Evolutionary conservation across 2,797 vertebrate genomes (phyloP), one percentile per base, ranked within the genome.

Genomic region (Fundulus diaphanus): DNA sequence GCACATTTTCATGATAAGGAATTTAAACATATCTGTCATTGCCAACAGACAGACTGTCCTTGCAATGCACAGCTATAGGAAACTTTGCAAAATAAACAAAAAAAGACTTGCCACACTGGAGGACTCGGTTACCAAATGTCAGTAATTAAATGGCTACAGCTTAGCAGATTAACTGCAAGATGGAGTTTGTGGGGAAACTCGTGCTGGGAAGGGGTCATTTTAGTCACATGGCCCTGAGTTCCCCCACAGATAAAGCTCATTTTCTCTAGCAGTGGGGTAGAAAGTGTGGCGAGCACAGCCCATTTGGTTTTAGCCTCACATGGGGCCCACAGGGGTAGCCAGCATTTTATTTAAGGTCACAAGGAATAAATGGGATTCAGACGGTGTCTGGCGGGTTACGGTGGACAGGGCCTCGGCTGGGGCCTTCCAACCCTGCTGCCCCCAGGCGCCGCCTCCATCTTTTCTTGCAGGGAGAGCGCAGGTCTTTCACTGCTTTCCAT

Each of bases 341-440:
- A 93, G 93, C 94, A 87, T 95, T 95, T 95, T 93, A 94, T 95
- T 95, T 96, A 96, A 96, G 95, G 95, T 96, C 95, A 96, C 92
- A 82, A 68, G 92, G 92, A 94, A 95, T 95, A 95, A 95, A 95
- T 95, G 93, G 93, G 93, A 94, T 94, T 95, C 92, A 83, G 92
- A 92, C 92, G 92, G 93, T 92, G 92, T 93, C 88, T 94, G 92
- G 93, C 92, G 91, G 92, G 89, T 92, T 92, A 93, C 90, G 85
- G 90, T 93, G 92, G 92, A 93, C 92, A 90, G 85, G 83, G 88
- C 88, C 82, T 86, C 84, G 90, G 88, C 92, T 91, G 92, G 89
- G 89, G 88, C 90, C 92, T 91, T 89, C 90, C 88, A 93, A 90
- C 87, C 89, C 86, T 76, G 81, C 83, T 91, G 88, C 92, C 93